Evolutionary conservation across 2,888 invertebrate species (phyloP), one percentile per base, ranked within the genome.

Genomic region (Protophormia terraenovae): DNA sequence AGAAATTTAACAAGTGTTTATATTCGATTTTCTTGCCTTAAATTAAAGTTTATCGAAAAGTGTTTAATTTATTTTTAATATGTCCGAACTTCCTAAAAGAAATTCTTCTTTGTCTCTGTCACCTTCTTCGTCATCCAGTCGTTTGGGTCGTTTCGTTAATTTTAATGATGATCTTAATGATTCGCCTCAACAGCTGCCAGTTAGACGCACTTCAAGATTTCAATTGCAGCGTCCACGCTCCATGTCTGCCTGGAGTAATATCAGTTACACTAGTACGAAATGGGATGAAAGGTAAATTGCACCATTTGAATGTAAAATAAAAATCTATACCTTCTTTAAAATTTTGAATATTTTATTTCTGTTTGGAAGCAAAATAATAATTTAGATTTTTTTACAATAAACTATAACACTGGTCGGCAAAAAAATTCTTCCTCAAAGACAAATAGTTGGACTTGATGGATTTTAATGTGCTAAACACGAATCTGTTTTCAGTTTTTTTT

Each of bases 241-340:
- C 87, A 96, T 97, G 96, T 97, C 97, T 90, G 97, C 96, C 38
- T 97, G 97, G 97, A 97, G 97, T 90, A 97, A 97, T 90, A 95
- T 97, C 90, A 97, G 97, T 89, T 94, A 97, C 79, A 96, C 96
- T 87, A 96, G 96, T 91, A 96, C 96, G 93, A 95, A 96, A 89
- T 94, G 96, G 90, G 93, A 93, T 89, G 93, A 93, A 90, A 91
- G 93, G 93, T 93, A 91, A 89, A 88, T 8, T n/a, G 2, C 10
- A 12, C n/a, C n/a, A n/a, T n/a, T n/a, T n/a, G 16, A 19, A 0
- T 7, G 0, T 27, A 19, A n/a, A 5, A 16, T 0, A 24, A n/a
- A 45, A 45, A 8, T 19, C 19, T 60, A n/a, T 1, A 5, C 12
- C 2, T 47, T 47, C 8, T 16, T 47, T n/a, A 19, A 6, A n/a